Evolutionary conservation across 2,797 vertebrate genomes (phyloP).

Genomic region (Sebastes hopkinsi): DNA sequence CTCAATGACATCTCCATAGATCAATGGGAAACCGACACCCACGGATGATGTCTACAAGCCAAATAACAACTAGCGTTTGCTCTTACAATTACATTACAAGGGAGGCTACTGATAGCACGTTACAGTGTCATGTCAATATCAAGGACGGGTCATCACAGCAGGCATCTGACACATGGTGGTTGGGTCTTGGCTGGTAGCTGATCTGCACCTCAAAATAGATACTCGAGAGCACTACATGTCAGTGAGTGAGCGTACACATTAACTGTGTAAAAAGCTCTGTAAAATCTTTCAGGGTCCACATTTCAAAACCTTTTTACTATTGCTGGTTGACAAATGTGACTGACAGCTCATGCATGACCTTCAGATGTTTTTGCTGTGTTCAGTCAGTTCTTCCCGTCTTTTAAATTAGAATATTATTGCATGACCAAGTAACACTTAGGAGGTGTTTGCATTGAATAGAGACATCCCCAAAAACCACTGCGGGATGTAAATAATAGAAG

Average conservation of each 20-base stretch:
- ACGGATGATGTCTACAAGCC: slow-evolving; percentile 1
- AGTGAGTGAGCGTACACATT: neutral
- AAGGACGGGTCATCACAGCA: neutral
- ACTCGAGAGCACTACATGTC: neutral
- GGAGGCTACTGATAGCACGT: slow-evolving; percentile 24
- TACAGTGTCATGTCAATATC: slow-evolving; percentile 1
- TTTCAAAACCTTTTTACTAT: neutral
- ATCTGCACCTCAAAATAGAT: neutral
- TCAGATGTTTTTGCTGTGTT: no score
- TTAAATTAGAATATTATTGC: neutral
- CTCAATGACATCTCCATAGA: slow-evolving; percentile 42
- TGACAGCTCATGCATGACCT: no score
- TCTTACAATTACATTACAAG: slow-evolving; percentile 43
- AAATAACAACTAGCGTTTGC: slow-evolving; percentile 20
- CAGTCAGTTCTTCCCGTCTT: neutral
- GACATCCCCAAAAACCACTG: neutral
- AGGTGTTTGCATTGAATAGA: neutral
- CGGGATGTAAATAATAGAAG: neutral
- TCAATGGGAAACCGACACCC: slow-evolving; percentile 52
- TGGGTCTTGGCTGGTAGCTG: neutral
- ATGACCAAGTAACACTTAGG: neutral
- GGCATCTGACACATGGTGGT: neutral
- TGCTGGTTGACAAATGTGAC: no score
- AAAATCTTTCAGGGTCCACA: neutral
- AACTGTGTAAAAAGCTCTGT: neutral